Conservation (phyloP, 2,113 vertebrate genomes). For the Pycnonotus jocosus region DNA sequence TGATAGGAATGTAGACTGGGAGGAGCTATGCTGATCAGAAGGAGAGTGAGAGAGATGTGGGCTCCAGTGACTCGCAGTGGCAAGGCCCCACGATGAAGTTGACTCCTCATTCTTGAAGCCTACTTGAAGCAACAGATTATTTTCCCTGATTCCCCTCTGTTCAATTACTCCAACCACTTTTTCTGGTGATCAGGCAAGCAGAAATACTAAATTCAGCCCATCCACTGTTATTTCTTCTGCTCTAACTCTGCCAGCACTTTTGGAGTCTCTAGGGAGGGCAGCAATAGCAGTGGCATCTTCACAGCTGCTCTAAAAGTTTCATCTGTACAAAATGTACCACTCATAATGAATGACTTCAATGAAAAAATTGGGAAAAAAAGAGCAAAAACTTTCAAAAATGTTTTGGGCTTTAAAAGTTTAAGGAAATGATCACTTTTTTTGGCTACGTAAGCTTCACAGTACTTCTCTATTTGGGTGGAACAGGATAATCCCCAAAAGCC, state of each 20-base stretch:
- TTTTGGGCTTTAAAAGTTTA: background rate
- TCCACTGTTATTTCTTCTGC: background rate
- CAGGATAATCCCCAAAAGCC: constrained; percentile 31
- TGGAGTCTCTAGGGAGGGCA: background rate
- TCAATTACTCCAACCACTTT: background rate
- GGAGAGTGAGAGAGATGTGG: background rate
- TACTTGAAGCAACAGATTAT: background rate
- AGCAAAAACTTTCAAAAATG: background rate
- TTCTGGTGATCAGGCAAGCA: background rate
- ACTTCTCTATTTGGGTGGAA: constrained; percentile 29
- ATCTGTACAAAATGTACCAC: background rate
- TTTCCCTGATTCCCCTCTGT: background rate
- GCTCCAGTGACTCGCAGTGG: background rate
- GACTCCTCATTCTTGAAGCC: background rate
- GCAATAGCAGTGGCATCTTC: background rate
- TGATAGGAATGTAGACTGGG: background rate
- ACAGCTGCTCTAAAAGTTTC: background rate
- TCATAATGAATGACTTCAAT: background rate
- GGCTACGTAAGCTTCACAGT: background rate
- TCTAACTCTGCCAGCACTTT: background rate
- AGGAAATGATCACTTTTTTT: background rate
- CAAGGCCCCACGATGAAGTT: background rate
- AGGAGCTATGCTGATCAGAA: background rate
- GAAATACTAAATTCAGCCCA: background rate
- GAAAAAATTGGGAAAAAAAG: background rate